Evolutionary conservation across 2,797 vertebrate genomes (phyloP).

Genomic region (Limosa lapponica): DNA sequence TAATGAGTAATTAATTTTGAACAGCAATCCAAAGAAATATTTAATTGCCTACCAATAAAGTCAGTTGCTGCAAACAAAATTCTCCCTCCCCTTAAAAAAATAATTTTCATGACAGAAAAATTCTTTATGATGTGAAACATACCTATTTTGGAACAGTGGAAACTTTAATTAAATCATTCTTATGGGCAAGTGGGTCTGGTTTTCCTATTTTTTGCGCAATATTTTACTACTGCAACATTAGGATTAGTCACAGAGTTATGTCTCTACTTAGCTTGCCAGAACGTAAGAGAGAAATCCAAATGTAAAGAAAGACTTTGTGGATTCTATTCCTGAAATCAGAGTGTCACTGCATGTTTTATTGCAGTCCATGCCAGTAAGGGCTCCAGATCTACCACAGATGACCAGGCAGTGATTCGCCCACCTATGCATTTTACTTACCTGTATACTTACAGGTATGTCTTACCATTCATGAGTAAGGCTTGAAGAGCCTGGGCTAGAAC

Average conservation of each 20-base stretch:
- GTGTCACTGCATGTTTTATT: background rate
- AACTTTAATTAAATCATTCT: slow-evolving; percentile 66
- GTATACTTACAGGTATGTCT: background rate
- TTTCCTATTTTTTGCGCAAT: slow-evolving; percentile 46
- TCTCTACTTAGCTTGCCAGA: slow-evolving; percentile 15
- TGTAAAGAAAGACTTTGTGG: background rate
- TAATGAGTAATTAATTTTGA: slow-evolving; percentile 66
- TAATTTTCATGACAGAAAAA: slow-evolving; percentile 4
- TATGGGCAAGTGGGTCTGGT: background rate
- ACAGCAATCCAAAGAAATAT: slow-evolving; percentile 38
- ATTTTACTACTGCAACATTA: slow-evolving; percentile 46
- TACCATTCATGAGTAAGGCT: background rate
- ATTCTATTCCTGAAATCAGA: background rate
- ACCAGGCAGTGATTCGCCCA: background rate
- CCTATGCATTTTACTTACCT: background rate
- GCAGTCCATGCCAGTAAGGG: background rate
- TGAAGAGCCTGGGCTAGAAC: background rate
- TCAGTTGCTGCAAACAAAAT: slow-evolving; percentile 10
- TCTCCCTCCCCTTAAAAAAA: slow-evolving; percentile 12
- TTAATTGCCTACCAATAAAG: slow-evolving; percentile 33
- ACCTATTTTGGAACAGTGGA: slow-evolving; percentile 51
- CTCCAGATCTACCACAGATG: background rate
- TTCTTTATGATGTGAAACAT: slow-evolving; percentile 49
- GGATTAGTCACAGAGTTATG: slow-evolving; percentile 39
- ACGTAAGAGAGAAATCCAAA: background rate